Conservation (phyloP, 1,140 invertebrate genomes). For the Formica selysi region DNA sequence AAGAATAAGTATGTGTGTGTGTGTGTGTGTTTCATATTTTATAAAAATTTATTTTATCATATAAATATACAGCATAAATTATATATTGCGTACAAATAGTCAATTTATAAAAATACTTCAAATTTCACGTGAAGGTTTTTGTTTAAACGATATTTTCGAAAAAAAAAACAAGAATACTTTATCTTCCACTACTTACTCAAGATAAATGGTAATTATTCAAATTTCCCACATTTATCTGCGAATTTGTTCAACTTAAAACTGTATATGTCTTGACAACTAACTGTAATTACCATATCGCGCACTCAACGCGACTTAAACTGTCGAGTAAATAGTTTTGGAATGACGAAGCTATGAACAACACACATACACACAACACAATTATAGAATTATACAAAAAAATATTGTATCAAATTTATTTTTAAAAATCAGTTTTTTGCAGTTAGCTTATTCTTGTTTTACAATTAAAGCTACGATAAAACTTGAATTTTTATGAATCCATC, state of each 20-base stretch:
- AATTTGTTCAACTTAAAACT: slow-evolving; percentile 11
- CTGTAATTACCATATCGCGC: slow-evolving; percentile 27
- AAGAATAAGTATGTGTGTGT: not conserved
- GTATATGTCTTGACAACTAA: not conserved
- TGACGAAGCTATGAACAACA: not conserved
- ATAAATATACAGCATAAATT: not conserved
- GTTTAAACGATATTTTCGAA: not conserved
- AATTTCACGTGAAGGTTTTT: not conserved
- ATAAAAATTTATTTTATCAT: not conserved
- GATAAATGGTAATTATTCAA: not conserved
- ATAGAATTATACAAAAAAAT: not conserved
- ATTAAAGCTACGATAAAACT: not conserved
- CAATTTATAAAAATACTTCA: not conserved
- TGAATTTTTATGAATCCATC: not conserved
- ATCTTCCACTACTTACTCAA: not conserved
- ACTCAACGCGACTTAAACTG: slow-evolving; percentile 28
- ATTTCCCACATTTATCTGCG: slow-evolving; percentile 11
- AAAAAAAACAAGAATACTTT: not conserved
- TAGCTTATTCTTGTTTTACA: not conserved
- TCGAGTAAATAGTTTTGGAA: slow-evolving; percentile 29
- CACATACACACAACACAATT: not conserved
- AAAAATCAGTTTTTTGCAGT: not conserved
- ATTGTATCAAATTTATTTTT: slow-evolving; percentile 1
- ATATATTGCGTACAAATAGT: not conserved
- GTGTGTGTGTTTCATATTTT: not conserved